These are phyloP conservation scores for Oscheius myriophilus DNA, from an alignment of 2,888 invertebrate species.

Conservation along the genomic window DNA sequence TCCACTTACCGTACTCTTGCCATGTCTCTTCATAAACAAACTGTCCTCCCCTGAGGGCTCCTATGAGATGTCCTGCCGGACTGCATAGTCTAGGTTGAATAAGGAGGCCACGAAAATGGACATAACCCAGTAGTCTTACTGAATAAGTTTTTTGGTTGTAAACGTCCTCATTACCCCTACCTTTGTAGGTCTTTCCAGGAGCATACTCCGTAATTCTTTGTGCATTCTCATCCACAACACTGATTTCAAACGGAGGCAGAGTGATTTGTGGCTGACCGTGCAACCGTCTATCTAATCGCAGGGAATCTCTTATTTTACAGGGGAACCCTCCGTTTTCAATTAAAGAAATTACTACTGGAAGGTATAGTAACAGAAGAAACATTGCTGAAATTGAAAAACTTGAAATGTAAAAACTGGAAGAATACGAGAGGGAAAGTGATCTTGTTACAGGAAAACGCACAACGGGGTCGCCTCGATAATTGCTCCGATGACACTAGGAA, in stretches of 20 bases:
- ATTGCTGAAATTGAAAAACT: not conserved
- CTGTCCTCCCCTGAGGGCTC: constrained; percentile 51
- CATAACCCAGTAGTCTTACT: constrained; percentile 49
- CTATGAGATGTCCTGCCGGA: constrained; percentile 51
- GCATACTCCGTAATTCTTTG: constrained; percentile 37
- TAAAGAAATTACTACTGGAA: not conserved
- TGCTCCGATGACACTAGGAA: too few species aligned
- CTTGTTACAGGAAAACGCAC: too few species aligned
- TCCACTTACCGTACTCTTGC: constrained; percentile 22
- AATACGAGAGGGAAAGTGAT: too few species aligned
- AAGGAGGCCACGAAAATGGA: constrained; percentile 55
- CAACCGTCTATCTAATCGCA: constrained; percentile 22
- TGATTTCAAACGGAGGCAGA: constrained; percentile 47
- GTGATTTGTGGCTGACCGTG: constrained; percentile 43
- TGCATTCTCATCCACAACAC: constrained; percentile 39
- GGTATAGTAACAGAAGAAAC: not conserved
- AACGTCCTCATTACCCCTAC: constrained; percentile 10
- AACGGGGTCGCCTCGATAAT: too few species aligned
- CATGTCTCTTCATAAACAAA: constrained; percentile 49
- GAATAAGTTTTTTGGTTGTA: constrained; percentile 6
- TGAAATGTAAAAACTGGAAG: too few species aligned
- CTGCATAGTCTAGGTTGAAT: constrained; percentile 53
- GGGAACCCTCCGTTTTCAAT: constrained; percentile 25
- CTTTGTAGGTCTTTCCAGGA: constrained; percentile 41
- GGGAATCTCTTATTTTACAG: constrained; percentile 25